Evolutionary conservation across 2,113 vertebrate species (phyloP).

Genomic region (Rhipidura dahli): DNA sequence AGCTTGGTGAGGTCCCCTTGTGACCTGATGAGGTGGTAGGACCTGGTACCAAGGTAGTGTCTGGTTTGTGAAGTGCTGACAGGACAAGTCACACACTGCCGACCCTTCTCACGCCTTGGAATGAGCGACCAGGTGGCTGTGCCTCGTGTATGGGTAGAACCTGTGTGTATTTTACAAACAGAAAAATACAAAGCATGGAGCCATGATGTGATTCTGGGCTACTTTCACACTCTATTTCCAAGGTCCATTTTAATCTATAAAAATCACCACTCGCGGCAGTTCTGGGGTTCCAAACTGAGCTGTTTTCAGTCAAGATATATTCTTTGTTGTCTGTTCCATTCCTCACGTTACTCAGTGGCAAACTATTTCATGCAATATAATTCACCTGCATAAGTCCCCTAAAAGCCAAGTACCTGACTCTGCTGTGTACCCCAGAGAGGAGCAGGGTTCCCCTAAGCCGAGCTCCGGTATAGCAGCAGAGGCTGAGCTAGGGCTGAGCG

Average conservation of each 20-base stretch:
- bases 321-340: background rate
- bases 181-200: background rate
- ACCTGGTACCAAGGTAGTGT: background rate
- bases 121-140: background rate
- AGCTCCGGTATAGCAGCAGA: too few species aligned
- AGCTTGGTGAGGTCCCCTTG: background rate
- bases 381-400: background rate
- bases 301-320: background rate
- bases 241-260: background rate
- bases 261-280: accelerated
- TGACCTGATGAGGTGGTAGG: background rate
- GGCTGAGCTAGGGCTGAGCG: background rate
- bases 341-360: background rate
- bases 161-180: background rate
- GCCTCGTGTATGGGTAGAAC: background rate
- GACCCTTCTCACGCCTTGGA: background rate
- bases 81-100: background rate
- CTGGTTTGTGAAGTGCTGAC: background rate
- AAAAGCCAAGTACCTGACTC: background rate
- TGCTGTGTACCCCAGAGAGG: accelerated
- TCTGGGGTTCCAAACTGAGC: background rate
- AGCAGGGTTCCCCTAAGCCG: background rate
- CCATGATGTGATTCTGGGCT: background rate
- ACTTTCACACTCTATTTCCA: too few species aligned
- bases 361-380: accelerated